Conservation (phyloP, 2,888 invertebrate species). For the Dryococelus australis region DNA sequence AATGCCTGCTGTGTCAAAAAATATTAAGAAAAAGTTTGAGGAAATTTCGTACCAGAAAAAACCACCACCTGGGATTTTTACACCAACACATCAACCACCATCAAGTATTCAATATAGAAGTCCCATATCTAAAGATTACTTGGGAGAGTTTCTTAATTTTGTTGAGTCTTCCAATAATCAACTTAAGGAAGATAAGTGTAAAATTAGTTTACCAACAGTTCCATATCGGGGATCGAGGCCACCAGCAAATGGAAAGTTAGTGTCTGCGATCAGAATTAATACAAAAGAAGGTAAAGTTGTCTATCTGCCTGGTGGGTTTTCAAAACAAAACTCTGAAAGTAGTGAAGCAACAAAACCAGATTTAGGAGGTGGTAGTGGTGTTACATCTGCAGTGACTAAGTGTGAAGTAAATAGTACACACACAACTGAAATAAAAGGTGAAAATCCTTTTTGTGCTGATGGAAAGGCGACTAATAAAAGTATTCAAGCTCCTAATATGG, state of each 20-base stretch:
- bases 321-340: background rate
- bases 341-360: background rate
- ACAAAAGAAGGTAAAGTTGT: background rate
- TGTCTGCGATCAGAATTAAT: background rate
- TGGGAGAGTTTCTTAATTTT: conserved; percentile 16
- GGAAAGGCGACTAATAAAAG: background rate
- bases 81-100: background rate
- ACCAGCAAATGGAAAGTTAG: background rate
- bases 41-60: background rate
- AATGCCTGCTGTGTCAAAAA: background rate
- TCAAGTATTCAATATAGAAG: background rate
- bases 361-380: background rate
- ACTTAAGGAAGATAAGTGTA: background rate
- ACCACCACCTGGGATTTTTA: conserved; percentile 1
- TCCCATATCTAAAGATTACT: background rate
- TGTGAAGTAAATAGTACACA: background rate
- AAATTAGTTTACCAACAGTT: background rate
- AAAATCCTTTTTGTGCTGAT: background rate
- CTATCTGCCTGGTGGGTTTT: background rate
- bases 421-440: background rate
- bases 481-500: background rate
- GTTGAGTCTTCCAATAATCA: background rate
- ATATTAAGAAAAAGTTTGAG: background rate
- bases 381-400: background rate
- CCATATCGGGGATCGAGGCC: background rate